Evolutionary conservation across 2,888 invertebrate genomes (phyloP).

Genomic region (Brachyptera risi): DNA sequence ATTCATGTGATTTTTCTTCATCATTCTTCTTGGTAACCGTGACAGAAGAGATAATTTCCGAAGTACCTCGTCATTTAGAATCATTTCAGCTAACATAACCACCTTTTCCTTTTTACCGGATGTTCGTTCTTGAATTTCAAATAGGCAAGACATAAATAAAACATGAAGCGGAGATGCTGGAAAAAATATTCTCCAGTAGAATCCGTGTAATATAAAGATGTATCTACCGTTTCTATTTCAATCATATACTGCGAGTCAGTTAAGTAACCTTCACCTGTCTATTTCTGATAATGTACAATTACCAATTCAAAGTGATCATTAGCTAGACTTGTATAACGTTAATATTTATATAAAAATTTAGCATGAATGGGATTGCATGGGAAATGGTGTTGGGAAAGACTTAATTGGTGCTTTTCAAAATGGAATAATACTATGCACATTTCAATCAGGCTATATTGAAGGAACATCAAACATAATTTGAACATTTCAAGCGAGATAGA

Average conservation of each 20-base stretch:
- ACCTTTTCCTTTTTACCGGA: neutral
- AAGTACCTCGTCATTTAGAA: slow-evolving; percentile 8
- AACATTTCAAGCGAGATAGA: no score
- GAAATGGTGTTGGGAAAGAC: no score
- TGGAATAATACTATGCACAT: no score
- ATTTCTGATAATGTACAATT: neutral
- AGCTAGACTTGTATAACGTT: neutral
- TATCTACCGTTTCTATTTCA: slow-evolving; percentile 6
- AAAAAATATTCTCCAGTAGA: slow-evolving; percentile 11
- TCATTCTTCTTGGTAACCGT: no score
- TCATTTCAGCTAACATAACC: slow-evolving; percentile 11
- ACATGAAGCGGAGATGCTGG: slow-evolving; percentile 11
- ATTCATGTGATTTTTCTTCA: no score
- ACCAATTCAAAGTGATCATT: neutral
- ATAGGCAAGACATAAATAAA: slow-evolving; percentile 20
- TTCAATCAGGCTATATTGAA: no score
- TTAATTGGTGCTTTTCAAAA: no score
- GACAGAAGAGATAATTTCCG: slow-evolving; percentile 12
- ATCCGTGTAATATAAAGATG: slow-evolving; percentile 16
- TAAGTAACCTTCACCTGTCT: neutral
- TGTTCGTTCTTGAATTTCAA: slow-evolving; percentile 20
- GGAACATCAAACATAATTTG: no score
- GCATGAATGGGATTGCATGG: no score
- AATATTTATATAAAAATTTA: no score
- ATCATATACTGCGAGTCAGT: neutral